phyloP scores from a whole-genome alignment of 2,888 invertebrate species.

The Lobophora halterata region DNA sequence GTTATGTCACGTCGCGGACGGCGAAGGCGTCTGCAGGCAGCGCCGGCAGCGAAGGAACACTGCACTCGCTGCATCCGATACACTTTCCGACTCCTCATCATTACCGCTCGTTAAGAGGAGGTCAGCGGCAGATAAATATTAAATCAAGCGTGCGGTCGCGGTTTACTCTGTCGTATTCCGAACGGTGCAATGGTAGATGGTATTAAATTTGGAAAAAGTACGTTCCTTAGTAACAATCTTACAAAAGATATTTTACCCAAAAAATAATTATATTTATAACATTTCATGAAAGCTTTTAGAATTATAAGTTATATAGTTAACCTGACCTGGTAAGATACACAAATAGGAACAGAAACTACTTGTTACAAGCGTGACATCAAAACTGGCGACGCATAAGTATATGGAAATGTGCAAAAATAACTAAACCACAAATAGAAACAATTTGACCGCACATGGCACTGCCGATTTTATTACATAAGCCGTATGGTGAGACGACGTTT shows the following conservation, averaged over 20 bases:
- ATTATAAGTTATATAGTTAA: too few relatives aligned
- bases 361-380: too few relatives aligned
- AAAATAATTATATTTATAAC: too few relatives aligned
- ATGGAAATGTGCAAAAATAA: conserved; percentile 39
- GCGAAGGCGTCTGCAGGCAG: conserved; percentile 54
- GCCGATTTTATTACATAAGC: conserved; percentile 60
- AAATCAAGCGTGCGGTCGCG: conserved; percentile 29
- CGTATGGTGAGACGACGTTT: conserved; percentile 60
- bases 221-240: too few relatives aligned
- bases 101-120: conserved; percentile 51
- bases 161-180: background rate
- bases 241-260: too few relatives aligned
- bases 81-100: conserved; percentile 67
- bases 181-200: background rate
- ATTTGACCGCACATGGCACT: conserved; percentile 51
- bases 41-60: conserved; percentile 54
- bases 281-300: too few relatives aligned
- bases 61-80: conserved; percentile 56
- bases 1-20: conserved; percentile 66
- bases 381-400: too few relatives aligned
- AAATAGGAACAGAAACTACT: too few relatives aligned
- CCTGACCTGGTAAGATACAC: too few relatives aligned
- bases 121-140: conserved; percentile 49
- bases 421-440: conserved; percentile 47
- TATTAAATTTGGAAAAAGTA: too few relatives aligned